These are phyloP conservation scores for Gortyna flavago DNA, from an alignment of 2,888 invertebrate species.

Conservation along the genomic window DNA sequence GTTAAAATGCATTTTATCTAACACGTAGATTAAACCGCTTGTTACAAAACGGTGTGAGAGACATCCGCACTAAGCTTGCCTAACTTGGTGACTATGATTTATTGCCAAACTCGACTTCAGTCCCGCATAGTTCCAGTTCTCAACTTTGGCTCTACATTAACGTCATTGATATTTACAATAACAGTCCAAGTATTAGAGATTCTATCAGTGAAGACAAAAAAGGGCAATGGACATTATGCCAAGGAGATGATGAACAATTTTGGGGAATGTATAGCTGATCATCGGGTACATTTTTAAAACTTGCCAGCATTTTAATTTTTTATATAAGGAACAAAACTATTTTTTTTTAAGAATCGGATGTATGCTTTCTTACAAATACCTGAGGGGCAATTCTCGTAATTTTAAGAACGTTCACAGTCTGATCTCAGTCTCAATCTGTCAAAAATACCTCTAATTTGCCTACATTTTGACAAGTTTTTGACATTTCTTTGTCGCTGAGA, in stretches of 20 bases:
- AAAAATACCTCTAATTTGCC: no score
- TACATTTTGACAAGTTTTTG: no score
- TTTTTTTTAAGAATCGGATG: background rate
- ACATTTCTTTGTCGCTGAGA: no score
- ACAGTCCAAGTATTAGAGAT: slow-evolving; percentile 28
- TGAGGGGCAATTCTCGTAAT: no score
- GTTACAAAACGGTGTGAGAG: slow-evolving; percentile 63
- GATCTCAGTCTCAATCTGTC: no score
- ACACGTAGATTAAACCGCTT: background rate
- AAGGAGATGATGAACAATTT: background rate
- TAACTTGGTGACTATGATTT: slow-evolving; percentile 66
- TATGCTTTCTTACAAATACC: background rate
- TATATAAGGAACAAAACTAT: background rate
- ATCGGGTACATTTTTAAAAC: background rate
- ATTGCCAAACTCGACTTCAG: slow-evolving; percentile 52
- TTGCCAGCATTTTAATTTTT: background rate
- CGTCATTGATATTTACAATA: slow-evolving; percentile 53
- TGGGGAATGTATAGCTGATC: background rate
- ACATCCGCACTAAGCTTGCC: slow-evolving; percentile 69
- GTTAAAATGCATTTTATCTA: background rate
- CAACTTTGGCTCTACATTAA: slow-evolving; percentile 58
- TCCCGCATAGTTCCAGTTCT: slow-evolving; percentile 55
- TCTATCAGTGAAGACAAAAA: slow-evolving; percentile 11
- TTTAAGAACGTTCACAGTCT: no score
- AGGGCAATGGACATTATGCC: background rate